phyloP scores from a whole-genome alignment of 2,113 vertebrate genomes.

The Toxostoma redivivum region DNA sequence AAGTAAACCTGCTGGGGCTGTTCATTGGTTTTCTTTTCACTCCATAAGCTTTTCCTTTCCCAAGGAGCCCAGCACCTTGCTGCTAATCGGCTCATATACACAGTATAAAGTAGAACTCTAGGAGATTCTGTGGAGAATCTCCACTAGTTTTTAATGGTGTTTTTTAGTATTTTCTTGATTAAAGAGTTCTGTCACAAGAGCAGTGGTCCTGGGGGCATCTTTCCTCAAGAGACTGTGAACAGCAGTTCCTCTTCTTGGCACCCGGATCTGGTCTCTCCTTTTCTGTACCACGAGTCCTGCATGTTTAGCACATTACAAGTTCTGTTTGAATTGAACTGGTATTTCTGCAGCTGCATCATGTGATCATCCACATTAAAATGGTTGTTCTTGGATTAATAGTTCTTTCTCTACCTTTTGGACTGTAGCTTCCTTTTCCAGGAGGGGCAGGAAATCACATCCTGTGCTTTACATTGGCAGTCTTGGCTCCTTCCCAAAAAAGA shows the following conservation, averaged over 20 bases:
- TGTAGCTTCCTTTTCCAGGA: conserved; percentile 39
- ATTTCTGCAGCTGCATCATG: conserved; percentile 19
- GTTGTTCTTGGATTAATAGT: conserved; percentile 49
- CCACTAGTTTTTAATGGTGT: not conserved
- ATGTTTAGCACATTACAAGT: not conserved
- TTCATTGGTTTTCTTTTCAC: conserved; percentile 21
- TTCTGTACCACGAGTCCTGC: not conserved
- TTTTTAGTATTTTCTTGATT: conserved; percentile 10
- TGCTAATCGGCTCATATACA: not conserved
- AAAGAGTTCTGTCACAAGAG: not conserved
- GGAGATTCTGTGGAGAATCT: not conserved
- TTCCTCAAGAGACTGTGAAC: not conserved
- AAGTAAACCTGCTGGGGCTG: conserved; percentile 35
- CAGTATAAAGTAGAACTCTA: not conserved
- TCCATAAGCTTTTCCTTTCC: not conserved
- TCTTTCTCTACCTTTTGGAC: conserved; percentile 51
- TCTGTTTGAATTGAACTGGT: conserved; percentile 18
- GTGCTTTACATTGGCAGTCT: conserved; percentile 4
- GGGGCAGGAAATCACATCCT: conserved; percentile 47
- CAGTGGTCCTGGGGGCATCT: not conserved
- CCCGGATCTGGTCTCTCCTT: not conserved
- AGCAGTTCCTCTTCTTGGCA: not conserved
- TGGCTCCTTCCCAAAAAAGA: conserved; percentile 36
- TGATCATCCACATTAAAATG: conserved; percentile 24
- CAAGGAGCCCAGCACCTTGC: not conserved